These are phyloP conservation scores for Rhea americana DNA, from an alignment of 2,113 vertebrate genomes.

Conservation along the genomic window DNA sequence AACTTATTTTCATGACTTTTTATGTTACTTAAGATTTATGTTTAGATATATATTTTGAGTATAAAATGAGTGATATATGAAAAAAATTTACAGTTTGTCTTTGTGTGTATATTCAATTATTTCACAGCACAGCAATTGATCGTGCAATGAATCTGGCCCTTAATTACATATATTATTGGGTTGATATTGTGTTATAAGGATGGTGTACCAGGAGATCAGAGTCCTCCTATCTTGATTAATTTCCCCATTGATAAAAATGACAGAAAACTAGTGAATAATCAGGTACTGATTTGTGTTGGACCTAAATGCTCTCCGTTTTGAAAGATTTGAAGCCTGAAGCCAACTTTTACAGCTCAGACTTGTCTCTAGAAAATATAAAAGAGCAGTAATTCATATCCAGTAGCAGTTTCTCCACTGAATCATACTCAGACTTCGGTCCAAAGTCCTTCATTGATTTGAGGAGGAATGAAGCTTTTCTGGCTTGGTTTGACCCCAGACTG, in stretches of 20 bases:
- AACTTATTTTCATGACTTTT: neutral
- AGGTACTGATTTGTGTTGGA: neutral
- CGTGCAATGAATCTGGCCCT: neutral
- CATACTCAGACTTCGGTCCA: neutral
- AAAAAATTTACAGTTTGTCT: neutral
- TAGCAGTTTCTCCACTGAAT: slow-evolving; percentile 32
- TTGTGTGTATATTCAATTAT: neutral
- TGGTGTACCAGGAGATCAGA: neutral
- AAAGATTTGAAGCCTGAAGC: neutral
- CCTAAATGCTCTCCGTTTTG: neutral
- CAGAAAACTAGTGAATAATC: neutral
- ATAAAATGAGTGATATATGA: neutral
- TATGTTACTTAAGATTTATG: neutral
- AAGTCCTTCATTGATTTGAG: neutral
- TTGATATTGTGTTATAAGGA: neutral
- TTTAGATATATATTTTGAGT: neutral
- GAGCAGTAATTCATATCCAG: neutral
- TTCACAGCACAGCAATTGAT: neutral
- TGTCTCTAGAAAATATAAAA: neutral
- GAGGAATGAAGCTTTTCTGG: neutral
- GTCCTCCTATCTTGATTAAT: neutral
- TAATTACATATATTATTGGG: neutral
- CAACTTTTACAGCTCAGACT: neutral
- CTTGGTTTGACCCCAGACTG: neutral
- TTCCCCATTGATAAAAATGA: neutral